Evolutionary conservation across 2,888 invertebrate species (phyloP).

Genomic region (Stenoptilia bipunctidactyla): DNA sequence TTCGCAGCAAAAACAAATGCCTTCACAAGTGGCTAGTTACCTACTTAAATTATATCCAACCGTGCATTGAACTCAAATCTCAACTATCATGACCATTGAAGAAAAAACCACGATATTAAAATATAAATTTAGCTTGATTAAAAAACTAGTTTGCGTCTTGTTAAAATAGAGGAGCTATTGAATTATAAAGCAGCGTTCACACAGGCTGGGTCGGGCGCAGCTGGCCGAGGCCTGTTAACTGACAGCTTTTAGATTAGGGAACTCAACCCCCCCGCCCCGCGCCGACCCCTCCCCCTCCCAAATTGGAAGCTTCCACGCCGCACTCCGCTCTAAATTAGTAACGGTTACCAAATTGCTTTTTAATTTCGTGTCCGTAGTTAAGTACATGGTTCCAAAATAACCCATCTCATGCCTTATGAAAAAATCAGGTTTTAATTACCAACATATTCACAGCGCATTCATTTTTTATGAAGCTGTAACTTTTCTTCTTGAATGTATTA

Average conservation of each 20-base stretch:
- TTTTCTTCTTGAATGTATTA: neutral
- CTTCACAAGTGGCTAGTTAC: no score
- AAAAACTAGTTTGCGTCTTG: constrained; percentile 1
- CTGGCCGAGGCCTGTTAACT: constrained; percentile 52
- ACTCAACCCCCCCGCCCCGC: constrained; percentile 27
- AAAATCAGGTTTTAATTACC: no score
- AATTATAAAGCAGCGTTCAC: constrained; percentile 36
- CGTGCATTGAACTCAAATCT: no score
- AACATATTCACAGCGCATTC: no score
- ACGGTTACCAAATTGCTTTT: constrained; percentile 68
- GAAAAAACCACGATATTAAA: no score
- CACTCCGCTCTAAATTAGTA: constrained; percentile 58
- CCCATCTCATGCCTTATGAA: neutral
- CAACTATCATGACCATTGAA: no score
- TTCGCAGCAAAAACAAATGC: no score
- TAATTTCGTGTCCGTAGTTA: constrained; percentile 61
- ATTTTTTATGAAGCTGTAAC: constrained; percentile 1
- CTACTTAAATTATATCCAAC: no score
- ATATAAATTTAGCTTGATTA: no score
- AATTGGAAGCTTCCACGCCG: constrained; percentile 53
- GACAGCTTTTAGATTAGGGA: constrained; percentile 68
- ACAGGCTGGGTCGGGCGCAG: constrained; percentile 35
- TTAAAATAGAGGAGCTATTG: neutral
- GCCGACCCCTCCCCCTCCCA: constrained; percentile 34
- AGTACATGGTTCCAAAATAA: constrained; percentile 29